These are phyloP conservation scores for Phaethornis superciliosus DNA, from an alignment of 2,113 vertebrate genomes.

Conservation along the genomic window DNA sequence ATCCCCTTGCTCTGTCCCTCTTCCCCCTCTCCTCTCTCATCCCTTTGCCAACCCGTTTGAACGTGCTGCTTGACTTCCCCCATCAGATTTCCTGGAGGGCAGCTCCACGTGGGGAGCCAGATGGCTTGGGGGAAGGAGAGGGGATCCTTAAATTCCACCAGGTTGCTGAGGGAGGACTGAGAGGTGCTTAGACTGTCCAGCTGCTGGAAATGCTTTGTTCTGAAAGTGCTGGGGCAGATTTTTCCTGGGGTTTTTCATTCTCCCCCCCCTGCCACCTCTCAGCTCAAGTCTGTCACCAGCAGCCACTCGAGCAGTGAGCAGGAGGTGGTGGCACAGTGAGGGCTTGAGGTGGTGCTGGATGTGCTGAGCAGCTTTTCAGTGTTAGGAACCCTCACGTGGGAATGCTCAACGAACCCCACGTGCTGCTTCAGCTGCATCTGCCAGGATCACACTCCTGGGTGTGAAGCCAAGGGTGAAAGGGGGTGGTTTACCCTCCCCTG, in stretches of 20 bases:
- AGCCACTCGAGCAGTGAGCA: fast-evolving
- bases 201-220: neutral
- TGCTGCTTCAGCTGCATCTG: neutral
- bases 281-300: neutral
- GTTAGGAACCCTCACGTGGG: neutral
- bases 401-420: neutral
- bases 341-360: neutral
- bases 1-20: neutral
- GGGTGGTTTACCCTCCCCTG: neutral
- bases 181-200: neutral
- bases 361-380: neutral
- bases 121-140: neutral
- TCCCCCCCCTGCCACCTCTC: fast-evolving
- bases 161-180: neutral
- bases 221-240: neutral
- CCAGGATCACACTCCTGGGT: fast-evolving
- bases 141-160: neutral
- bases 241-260: neutral
- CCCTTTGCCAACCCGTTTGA: neutral
- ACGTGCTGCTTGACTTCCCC: neutral
- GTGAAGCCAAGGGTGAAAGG: neutral
- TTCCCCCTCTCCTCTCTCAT: neutral
- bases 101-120: neutral
- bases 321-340: neutral
- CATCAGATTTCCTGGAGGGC: neutral